Percentiles rank a stretch among this genome's conserved stretches.
Evolutionary conservation across 2,113 vertebrate species (phyloP).

Genomic region (Oryzias melastigma): DNA sequence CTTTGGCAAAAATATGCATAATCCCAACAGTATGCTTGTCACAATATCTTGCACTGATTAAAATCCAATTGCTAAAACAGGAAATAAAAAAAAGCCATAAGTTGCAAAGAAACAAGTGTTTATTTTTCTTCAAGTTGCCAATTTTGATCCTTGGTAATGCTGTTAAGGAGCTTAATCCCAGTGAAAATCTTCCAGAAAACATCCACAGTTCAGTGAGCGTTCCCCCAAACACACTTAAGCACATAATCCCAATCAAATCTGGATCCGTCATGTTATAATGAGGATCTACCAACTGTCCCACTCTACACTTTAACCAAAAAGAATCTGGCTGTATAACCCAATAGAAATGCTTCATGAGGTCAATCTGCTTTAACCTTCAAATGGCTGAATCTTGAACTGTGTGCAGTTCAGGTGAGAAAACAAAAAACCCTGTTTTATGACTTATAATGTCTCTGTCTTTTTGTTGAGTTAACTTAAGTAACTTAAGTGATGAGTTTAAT

Average conservation of each 20-base stretch:
- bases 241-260: constrained; percentile 13
- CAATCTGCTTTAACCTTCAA: neutral
- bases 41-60: neutral
- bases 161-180: constrained; percentile 21
- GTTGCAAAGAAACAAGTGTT: constrained; percentile 2
- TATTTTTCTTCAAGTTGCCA: constrained; percentile 14
- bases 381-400: no score
- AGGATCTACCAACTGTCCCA: constrained; percentile 6
- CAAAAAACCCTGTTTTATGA: neutral
- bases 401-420: neutral
- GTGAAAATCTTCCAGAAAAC: constrained; percentile 6
- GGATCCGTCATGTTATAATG: constrained; percentile 24
- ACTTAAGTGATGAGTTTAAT: no score
- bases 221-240: neutral
- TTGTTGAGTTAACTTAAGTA: constrained; percentile 7
- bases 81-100: constrained; percentile 1
- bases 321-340: neutral
- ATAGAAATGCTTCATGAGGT: neutral
- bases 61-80: neutral
- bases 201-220: neutral
- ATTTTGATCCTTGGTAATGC: constrained; percentile 9
- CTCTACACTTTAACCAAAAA: no score
- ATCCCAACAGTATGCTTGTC: neutral
- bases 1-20: neutral
- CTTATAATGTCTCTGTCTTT: neutral